A percentile compares a stretch with the other conserved stretches of the same genome.
phyloP scores from a whole-genome alignment of 2,888 invertebrate species.

The Corbicula japonica region DNA sequence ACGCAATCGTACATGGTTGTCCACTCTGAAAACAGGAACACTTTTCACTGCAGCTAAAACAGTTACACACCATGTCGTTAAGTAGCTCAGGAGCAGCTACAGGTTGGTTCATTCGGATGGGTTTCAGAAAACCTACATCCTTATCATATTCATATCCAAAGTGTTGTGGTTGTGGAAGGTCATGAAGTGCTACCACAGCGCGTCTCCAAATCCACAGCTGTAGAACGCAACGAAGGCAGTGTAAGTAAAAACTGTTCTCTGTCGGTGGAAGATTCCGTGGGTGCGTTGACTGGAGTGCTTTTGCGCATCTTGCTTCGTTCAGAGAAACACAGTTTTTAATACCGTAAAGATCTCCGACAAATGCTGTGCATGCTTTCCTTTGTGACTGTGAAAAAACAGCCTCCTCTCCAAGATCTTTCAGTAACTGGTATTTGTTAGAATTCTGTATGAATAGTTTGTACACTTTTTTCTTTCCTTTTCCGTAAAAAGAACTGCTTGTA shows the following conservation, averaged over 20 bases:
- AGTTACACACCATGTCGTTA: too few relatives aligned
- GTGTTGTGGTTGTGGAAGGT: background rate
- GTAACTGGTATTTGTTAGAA: too few relatives aligned
- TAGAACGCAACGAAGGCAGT: slow-evolving; percentile 7
- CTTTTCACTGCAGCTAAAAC: too few relatives aligned
- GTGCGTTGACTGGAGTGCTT: background rate
- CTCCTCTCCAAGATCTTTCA: too few relatives aligned
- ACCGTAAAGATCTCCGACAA: slow-evolving; percentile 30
- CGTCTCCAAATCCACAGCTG: slow-evolving; percentile 19
- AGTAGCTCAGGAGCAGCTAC: too few relatives aligned
- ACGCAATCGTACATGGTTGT: too few relatives aligned
- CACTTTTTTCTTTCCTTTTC: slow-evolving; percentile 30
- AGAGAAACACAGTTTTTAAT: too few relatives aligned
- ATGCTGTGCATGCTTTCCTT: background rate
- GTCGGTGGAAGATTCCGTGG: slow-evolving; percentile 30
- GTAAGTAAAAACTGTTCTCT: slow-evolving; percentile 31
- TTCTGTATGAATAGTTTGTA: slow-evolving; percentile 22
- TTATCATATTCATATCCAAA: slow-evolving; percentile 7
- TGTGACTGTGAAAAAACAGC: background rate
- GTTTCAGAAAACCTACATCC: background rate
- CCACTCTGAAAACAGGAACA: too few relatives aligned
- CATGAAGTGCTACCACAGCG: background rate
- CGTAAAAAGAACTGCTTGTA: slow-evolving; percentile 24
- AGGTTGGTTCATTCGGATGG: slow-evolving; percentile 6
- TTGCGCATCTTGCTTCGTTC: background rate